Percentiles rank a stretch among this genome's conserved stretches.
phyloP scores from a whole-genome alignment of 1,140 invertebrate genomes.

The Bombus confusus region DNA sequence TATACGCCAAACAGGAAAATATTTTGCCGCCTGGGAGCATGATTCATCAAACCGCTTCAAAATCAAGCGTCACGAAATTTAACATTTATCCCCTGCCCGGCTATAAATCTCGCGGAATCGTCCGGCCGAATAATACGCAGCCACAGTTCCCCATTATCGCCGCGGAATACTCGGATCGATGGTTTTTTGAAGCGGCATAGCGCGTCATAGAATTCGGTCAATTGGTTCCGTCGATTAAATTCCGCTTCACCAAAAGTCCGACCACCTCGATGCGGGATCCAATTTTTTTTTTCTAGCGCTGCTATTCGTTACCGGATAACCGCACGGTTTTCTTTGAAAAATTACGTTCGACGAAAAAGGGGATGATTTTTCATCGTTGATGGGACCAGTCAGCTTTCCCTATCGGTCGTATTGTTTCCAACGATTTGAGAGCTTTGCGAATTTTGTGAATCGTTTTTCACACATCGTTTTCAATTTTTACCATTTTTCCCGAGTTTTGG shows the following conservation, averaged over 20 bases:
- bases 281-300: not conserved
- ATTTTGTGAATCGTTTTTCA: not conserved
- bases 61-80: conserved; percentile 63
- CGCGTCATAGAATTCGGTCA: conserved; percentile 25
- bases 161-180: conserved; percentile 45
- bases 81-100: conserved; percentile 60
- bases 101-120: conserved; percentile 59
- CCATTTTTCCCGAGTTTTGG: not conserved
- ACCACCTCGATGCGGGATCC: not conserved
- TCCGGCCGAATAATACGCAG: conserved; percentile 5
- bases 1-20: conserved; percentile 42
- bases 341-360: not conserved
- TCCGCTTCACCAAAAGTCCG: not conserved
- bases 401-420: not conserved
- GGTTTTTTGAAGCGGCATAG: conserved; percentile 21
- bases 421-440: not conserved
- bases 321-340: not conserved
- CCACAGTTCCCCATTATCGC: conserved; percentile 46
- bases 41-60: conserved; percentile 48
- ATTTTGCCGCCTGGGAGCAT: conserved; percentile 22
- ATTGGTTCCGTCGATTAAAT: conserved; percentile 51
- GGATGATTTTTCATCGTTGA: not conserved
- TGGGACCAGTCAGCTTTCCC: no score
- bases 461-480: not conserved
- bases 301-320: not conserved